phyloP scores from a whole-genome alignment of 2,888 invertebrate genomes.

The Pollenia amentaria region DNA sequence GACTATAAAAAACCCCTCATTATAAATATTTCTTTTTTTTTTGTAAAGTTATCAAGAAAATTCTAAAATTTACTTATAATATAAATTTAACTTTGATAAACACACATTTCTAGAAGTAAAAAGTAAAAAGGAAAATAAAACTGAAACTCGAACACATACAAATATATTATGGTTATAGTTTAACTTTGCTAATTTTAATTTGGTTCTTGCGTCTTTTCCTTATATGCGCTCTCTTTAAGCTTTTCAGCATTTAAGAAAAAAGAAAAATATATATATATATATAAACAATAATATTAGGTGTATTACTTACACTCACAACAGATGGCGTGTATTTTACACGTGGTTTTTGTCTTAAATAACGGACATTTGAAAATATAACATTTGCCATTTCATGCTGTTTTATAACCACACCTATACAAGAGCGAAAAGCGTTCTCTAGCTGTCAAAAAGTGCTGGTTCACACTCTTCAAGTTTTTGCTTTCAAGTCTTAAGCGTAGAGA shows the following conservation, averaged over 20 bases:
- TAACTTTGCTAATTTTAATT: constrained; percentile 71
- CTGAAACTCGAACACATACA: not conserved
- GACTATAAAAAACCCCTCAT: constrained; percentile 16
- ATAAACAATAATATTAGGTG: not conserved
- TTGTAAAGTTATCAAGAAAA: not conserved
- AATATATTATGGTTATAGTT: constrained; percentile 7
- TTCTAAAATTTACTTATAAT: constrained; percentile 12
- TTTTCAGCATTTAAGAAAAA: not conserved
- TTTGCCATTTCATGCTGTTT: too few species aligned
- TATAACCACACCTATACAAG: too few species aligned
- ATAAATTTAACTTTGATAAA: constrained; percentile 5
- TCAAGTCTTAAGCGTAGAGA: too few species aligned
- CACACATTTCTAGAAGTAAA: not conserved
- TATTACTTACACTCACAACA: too few species aligned
- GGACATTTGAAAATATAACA: too few species aligned
- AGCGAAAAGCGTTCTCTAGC: too few species aligned
- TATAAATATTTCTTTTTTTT: not conserved
- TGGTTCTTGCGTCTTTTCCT: constrained; percentile 6
- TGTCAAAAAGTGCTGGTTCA: too few species aligned
- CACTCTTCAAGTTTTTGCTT: too few species aligned
- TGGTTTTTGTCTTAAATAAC: too few species aligned
- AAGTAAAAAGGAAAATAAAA: not conserved
- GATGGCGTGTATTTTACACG: too few species aligned
- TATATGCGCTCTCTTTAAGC: not conserved
- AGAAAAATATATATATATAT: not conserved